phyloP scores from a whole-genome alignment of 2,888 invertebrate species.

The Orthosia gothica region DNA sequence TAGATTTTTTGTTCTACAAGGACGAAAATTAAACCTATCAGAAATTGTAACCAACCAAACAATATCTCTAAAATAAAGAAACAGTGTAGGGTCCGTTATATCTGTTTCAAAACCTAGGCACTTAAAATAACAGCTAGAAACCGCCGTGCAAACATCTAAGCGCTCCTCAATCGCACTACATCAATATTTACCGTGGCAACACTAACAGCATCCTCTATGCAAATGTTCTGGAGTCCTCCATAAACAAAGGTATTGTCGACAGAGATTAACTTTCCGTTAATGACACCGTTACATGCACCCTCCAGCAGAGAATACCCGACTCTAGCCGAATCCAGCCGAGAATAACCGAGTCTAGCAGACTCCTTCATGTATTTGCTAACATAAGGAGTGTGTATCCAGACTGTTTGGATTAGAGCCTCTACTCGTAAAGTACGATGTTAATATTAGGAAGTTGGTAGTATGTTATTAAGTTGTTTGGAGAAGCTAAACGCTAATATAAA shows the following conservation, averaged over 20 bases:
- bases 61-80: neutral
- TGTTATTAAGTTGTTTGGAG: neutral
- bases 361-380: slow-evolving; percentile 61
- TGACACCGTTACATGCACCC: slow-evolving; percentile 64
- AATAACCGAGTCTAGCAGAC: slow-evolving; percentile 42
- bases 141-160: slow-evolving; percentile 56
- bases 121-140: slow-evolving; percentile 23
- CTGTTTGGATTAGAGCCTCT: slow-evolving; percentile 58
- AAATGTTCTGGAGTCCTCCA: slow-evolving; percentile 78
- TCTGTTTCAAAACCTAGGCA: neutral
- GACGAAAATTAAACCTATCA: neutral
- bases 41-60: neutral
- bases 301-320: slow-evolving; percentile 43
- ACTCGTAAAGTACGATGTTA: slow-evolving; percentile 41
- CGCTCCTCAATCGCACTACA: slow-evolving; percentile 78
- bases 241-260: slow-evolving; percentile 76
- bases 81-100: neutral
- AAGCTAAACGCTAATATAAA: neutral
- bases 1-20: neutral
- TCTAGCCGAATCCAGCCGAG: slow-evolving; percentile 38
- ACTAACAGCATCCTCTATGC: slow-evolving; percentile 79
- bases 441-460: slow-evolving; percentile 15
- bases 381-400: slow-evolving; percentile 58
- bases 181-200: slow-evolving; percentile 81
- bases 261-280: slow-evolving; percentile 75